These are phyloP conservation scores for Cheilosia scutellata DNA, from an alignment of 2,888 invertebrate genomes.

Conservation along the genomic window DNA sequence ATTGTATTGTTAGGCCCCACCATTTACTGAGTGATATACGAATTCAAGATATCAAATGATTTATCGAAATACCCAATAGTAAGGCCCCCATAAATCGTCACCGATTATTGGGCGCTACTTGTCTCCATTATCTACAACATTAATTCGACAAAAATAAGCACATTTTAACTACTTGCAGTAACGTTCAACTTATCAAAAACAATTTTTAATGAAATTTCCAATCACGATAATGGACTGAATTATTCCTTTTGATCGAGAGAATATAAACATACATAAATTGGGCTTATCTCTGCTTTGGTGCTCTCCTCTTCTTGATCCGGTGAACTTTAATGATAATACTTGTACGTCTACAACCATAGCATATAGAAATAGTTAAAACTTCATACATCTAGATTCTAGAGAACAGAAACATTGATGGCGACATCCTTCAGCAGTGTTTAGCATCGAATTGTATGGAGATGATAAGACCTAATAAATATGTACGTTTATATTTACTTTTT, in stretches of 20 bases:
- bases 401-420: conserved; percentile 44
- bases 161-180: conserved; percentile 53
- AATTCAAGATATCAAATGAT: conserved; percentile 55
- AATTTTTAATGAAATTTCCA: conserved; percentile 60
- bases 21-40: conserved; percentile 44
- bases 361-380: conserved; percentile 71
- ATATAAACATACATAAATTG: conserved; percentile 54
- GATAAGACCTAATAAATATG: conserved; percentile 62
- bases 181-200: conserved; percentile 49
- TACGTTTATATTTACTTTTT: conserved; percentile 12
- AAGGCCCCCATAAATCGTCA: conserved; percentile 35
- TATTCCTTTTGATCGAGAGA: conserved; percentile 62
- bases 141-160: conserved; percentile 51
- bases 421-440: conserved; percentile 56
- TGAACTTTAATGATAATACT: conserved; percentile 72
- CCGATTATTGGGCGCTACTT: conserved; percentile 44
- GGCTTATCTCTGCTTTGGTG: conserved; percentile 61
- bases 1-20: conserved; percentile 30
- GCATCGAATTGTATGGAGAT: conserved; percentile 64
- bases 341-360: not conserved
- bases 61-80: conserved; percentile 64
- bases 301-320: conserved; percentile 51
- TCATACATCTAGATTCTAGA: conserved; percentile 64
- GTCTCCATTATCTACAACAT: conserved; percentile 55
- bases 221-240: conserved; percentile 66